Base-by-base conservation (phyloP, 2,888 invertebrate genomes). In the Tyria jacobaeae region DNA sequence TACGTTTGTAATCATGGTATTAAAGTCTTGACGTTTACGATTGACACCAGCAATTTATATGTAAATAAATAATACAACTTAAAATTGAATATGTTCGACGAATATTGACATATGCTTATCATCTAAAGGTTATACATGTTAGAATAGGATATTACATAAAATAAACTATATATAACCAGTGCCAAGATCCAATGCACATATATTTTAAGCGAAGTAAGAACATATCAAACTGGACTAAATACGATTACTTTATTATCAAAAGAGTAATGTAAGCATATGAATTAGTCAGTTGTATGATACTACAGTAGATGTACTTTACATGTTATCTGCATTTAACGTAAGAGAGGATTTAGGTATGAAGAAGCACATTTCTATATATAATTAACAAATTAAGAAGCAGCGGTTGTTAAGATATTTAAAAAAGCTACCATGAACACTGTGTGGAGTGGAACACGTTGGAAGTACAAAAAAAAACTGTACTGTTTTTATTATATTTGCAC, bases 1-100 rank as follows among this genome's bases (percentile, higher is more conserved):
- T 79, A 71, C 75, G 62, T 60, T 64, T 51, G 31, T 62, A 74
- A 80, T 80, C 78, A 72, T 78, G 72, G 72, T 75, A 63, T 68
- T 76, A 77, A 71, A 68, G 64, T 69, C 73, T 77, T 75, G 71
- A 76, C 76, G 68, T 72, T 71, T 52, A 58, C 64, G 73, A 73
- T 73, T 71, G 65, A 64, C 55, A 63, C 53, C 12, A 37, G 34
- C 34, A 25, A 51, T 47, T 57, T 63, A 61, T 69, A 60, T 63
- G 57, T 59, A 60, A 55, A 56, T 64, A 21, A 27, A 44, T 17
- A 21, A 54, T 10, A 39, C 17, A 15, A 24, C 5, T 21, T 7
- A 21, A 39, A 27, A 50, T 17, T 50, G 12, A 41, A 17, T 27
- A 17, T 24, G 17, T 41, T 27, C 12, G 27, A 41, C 15, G 27